These are phyloP conservation scores for Pyrgus malvae DNA, from an alignment of 2,888 invertebrate genomes.

Conservation along the genomic window DNA sequence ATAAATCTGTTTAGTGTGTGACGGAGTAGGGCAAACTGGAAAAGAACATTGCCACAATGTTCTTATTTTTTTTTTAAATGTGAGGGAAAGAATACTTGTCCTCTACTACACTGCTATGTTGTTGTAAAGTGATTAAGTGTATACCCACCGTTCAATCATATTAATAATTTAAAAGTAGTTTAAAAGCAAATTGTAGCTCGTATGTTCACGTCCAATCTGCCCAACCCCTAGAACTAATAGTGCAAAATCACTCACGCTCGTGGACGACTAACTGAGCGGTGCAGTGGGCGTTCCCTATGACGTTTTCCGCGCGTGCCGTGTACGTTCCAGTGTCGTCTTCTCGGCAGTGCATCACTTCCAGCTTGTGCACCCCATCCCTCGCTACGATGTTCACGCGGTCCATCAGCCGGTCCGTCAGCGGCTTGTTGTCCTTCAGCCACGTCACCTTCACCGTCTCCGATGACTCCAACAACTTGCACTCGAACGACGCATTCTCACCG, in stretches of 20 bases:
- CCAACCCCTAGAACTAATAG: conserved; percentile 28
- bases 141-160: too few relatives aligned
- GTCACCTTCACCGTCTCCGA: conserved; percentile 84
- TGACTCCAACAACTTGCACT: conserved; percentile 86
- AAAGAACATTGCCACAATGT: background rate
- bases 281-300: conserved; percentile 89
- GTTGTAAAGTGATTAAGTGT: background rate
- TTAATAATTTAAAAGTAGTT: too few relatives aligned
- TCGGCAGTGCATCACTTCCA: conserved; percentile 88
- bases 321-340: conserved; percentile 94
- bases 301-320: conserved; percentile 92
- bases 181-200: too few relatives aligned
- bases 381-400: conserved; percentile 86
- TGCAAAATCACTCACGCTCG: conserved; percentile 84
- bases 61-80: too few relatives aligned
- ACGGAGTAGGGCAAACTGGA: conserved; percentile 1
- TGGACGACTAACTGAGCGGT: conserved; percentile 94
- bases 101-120: background rate
- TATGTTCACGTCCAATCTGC: conserved; percentile 24
- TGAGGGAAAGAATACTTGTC: too few relatives aligned
- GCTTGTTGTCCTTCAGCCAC: conserved; percentile 95
- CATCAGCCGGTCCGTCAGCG: conserved; percentile 87
- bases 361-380: conserved; percentile 82
- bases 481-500: conserved; percentile 91
- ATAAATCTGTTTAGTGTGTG: conserved; percentile 1